Evolutionary conservation across 2,888 invertebrate species (phyloP), one percentile per base, ranked within the genome.

Genomic region (Adelphocoris suturalis): DNA sequence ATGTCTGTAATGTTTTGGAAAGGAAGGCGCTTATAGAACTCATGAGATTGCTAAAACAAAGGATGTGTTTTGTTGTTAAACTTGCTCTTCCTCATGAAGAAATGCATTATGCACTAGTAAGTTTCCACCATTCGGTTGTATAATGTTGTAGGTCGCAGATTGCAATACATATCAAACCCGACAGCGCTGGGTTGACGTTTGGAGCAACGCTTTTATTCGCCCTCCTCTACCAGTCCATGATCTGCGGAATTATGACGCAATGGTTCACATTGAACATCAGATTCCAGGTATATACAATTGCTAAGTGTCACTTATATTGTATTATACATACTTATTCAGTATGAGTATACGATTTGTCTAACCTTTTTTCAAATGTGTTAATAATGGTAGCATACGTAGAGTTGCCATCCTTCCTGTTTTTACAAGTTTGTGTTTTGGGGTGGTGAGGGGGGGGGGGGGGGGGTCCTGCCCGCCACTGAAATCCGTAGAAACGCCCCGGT

Each of bases 141-240:
- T 88, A 78, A 91, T 86, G 37, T 93, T 93, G 57, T 92, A 98
- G 98, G 93, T 96, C 97, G 82, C 97, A 98, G 94, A 97, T 99
- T 88, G 98, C 98, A 0, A 95, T 96, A 91, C 94, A 96, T 91
- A 94, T 98, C 90, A 95, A 95, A 89, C 96, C 97, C 92, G 97
- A 98, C 87, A 97, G 97, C 93, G 98, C 97, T 93, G 98, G 97
- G 0, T 94, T 98, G 5, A 96, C 98, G 91, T 98, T 98, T 93
- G 98, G 98, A 4, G 95, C 98, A 91, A 98, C 98, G 93, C 98
- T 97, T 0, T 96, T 98, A 90, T 91, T 97, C 0, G 97, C 98
- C 5, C 94, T 98, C 4, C 93, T 95, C 0, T 93, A 98, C 0
- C 98, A 98, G 93, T 96, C 97, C 0, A 93, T 97, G 48, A 93